Conservation (phyloP, 2,888 invertebrate genomes). For the Tillus elongatus region DNA sequence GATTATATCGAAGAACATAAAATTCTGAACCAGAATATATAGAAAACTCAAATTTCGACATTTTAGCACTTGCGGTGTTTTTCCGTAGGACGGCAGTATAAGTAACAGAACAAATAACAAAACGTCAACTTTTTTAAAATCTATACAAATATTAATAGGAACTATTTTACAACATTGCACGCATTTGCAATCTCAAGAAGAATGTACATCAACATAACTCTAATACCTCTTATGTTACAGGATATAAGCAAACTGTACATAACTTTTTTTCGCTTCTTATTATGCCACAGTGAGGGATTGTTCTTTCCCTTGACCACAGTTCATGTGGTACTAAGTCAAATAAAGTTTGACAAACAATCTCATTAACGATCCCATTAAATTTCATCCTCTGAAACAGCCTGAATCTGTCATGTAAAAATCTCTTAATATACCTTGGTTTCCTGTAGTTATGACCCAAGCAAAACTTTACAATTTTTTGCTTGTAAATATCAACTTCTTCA, state of each 20-base stretch:
- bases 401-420: constrained; percentile 37
- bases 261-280: constrained; percentile 17
- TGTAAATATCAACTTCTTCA: constrained; percentile 48
- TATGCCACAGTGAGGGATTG: constrained; percentile 30
- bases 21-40: too few species aligned
- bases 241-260: constrained; percentile 9
- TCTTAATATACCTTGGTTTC: too few species aligned
- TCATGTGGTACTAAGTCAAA: constrained; percentile 27
- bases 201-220: background rate
- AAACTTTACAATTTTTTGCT: constrained; percentile 38
- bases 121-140: too few species aligned
- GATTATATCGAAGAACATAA: too few species aligned
- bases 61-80: too few species aligned
- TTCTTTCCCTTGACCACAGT: constrained; percentile 31
- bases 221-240: too few species aligned
- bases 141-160: too few species aligned
- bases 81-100: too few species aligned
- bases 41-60: too few species aligned
- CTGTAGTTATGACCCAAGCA: too few species aligned
- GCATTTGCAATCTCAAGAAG: background rate
- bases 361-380: constrained; percentile 44
- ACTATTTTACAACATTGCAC: too few species aligned
- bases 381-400: constrained; percentile 37
- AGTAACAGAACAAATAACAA: too few species aligned
- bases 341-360: constrained; percentile 43